These are phyloP conservation scores for Uria lomvia DNA, from an alignment of 2,113 vertebrate genomes.

Conservation along the genomic window DNA sequence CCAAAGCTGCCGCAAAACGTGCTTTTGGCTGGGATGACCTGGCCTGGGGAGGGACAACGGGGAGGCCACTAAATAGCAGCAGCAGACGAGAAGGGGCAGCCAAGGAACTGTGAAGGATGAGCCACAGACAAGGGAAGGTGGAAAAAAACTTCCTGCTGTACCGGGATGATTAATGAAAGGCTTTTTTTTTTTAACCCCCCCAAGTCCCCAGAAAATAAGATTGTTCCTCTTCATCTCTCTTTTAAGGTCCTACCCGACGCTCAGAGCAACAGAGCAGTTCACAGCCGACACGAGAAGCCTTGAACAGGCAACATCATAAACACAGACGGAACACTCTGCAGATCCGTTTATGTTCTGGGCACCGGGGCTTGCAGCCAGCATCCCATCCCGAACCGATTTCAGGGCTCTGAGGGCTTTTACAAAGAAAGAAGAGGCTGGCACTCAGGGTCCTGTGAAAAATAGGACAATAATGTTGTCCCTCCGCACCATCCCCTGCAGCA, in stretches of 20 bases:
- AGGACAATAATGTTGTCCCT: background rate
- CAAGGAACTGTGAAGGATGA: slow-evolving; percentile 2
- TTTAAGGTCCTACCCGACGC: background rate
- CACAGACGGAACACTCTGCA: background rate
- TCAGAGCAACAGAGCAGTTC: background rate
- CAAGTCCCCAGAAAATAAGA: background rate
- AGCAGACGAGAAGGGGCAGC: background rate
- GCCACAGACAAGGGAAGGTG: slow-evolving; percentile 1
- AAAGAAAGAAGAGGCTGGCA: background rate
- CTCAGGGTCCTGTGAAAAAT: background rate
- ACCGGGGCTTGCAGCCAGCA: background rate
- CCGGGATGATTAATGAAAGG: background rate
- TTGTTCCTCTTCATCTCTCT: background rate
- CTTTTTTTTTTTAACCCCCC: background rate
- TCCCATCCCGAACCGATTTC: background rate
- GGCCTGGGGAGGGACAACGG: background rate
- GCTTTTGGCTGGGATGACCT: background rate
- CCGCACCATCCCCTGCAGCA: background rate
- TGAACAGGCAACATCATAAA: background rate
- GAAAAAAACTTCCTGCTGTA: background rate
- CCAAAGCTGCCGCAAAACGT: slow-evolving; percentile 21
- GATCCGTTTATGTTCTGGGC: background rate
- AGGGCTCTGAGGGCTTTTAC: background rate
- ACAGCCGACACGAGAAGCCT: background rate
- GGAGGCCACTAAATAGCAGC: slow-evolving; percentile 41